phyloP scores from a whole-genome alignment of 2,888 invertebrate species.

The Spisula subtruncata region DNA sequence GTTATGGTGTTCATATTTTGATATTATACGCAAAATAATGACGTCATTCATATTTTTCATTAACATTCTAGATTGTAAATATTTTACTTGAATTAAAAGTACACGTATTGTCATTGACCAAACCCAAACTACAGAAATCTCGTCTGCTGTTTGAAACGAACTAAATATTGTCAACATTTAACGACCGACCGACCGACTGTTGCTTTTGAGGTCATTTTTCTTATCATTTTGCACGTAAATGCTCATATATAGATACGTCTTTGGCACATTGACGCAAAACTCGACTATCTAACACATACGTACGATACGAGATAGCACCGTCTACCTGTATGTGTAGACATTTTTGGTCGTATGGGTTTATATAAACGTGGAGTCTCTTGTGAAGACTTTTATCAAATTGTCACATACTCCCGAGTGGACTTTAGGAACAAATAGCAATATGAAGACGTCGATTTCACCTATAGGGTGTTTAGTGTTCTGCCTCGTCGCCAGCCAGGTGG shows the following conservation, averaged over 20 bases:
- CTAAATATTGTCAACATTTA: neutral
- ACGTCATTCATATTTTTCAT: no score
- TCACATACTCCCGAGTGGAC: neutral
- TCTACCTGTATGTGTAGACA: neutral
- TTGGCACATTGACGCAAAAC: neutral
- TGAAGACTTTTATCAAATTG: neutral
- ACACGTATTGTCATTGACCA: no score
- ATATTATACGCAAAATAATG: no score
- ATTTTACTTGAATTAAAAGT: no score
- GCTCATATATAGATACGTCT: neutral
- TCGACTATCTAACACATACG: neutral
- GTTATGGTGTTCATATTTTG: no score
- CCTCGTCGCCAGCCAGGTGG: neutral
- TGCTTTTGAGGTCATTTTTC: neutral
- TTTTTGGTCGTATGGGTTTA: neutral
- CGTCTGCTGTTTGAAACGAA: neutral
- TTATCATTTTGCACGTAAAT: constrained; percentile 1
- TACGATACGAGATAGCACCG: neutral
- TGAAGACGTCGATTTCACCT: neutral
- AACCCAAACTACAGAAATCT: no score
- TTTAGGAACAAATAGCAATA: neutral
- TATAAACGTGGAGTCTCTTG: neutral
- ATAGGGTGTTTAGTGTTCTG: neutral
- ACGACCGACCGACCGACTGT: neutral
- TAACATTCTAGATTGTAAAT: no score